Evolutionary conservation across 1,140 invertebrate species (phyloP).

Genomic region (Apis cerana): DNA sequence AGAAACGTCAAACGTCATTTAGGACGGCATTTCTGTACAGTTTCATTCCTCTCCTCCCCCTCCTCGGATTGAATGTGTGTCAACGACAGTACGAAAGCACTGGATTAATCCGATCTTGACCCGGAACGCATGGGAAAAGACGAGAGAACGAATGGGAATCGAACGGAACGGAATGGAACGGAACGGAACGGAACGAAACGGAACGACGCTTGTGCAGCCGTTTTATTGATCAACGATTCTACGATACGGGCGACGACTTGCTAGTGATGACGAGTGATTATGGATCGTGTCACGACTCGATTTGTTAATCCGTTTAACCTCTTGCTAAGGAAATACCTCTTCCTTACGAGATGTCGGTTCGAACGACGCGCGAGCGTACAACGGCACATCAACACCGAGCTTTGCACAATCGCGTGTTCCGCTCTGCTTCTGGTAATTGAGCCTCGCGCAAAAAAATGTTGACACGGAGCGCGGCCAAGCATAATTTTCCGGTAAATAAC

Average conservation of each 20-base stretch:
- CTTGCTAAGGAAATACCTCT: background rate
- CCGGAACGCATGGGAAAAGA: conserved; percentile 12
- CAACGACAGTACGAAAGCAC: conserved; percentile 11
- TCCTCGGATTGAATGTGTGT: background rate
- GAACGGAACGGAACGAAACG: background rate
- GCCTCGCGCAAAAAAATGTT: background rate
- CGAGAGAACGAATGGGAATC: background rate
- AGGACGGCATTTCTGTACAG: background rate
- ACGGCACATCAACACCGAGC: too few species aligned
- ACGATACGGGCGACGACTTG: background rate
- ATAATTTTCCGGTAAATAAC: background rate
- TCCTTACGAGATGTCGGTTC: background rate
- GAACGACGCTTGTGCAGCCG: conserved; percentile 5
- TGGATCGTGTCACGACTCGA: background rate
- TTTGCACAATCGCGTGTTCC: background rate
- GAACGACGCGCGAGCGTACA: too few species aligned
- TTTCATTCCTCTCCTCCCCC: background rate
- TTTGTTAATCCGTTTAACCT: conserved; percentile 1
- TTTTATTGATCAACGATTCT: conserved; percentile 28
- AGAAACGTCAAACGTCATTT: background rate
- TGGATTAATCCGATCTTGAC: conserved; percentile 29
- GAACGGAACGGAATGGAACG: background rate
- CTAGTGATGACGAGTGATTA: background rate
- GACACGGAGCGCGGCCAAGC: background rate
- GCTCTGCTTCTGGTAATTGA: background rate